phyloP scores from a whole-genome alignment of 2,888 invertebrate genomes.

The Thysanoteuthis rhombus region DNA sequence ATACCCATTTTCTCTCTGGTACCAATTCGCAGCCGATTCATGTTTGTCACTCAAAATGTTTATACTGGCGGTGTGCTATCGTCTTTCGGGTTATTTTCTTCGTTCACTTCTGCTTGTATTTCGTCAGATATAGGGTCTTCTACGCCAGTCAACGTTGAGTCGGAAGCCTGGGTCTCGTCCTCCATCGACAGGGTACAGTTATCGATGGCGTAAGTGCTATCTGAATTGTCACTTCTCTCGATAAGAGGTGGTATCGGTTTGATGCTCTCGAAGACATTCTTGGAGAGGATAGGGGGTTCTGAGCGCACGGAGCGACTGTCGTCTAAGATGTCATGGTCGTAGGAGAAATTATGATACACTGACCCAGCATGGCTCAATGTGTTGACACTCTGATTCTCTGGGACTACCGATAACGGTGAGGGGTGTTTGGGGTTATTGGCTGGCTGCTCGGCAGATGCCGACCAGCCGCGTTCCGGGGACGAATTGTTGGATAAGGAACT shows the following conservation, averaged over 20 bases:
- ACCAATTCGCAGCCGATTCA: not conserved
- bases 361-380: not conserved
- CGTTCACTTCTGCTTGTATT: not conserved
- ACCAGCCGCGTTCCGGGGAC: not conserved
- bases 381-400: not conserved
- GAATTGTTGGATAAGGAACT: conserved; percentile 18
- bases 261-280: not conserved
- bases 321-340: not conserved
- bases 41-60: not conserved
- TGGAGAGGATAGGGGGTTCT: not conserved
- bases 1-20: not conserved
- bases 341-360: conserved; percentile 18
- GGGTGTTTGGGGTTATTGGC: not conserved
- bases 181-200: not conserved
- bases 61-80: not conserved
- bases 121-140: not conserved
- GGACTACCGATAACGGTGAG: not conserved
- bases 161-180: not conserved
- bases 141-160: not conserved
- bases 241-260: not conserved
- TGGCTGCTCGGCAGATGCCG: not conserved
- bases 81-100: not conserved
- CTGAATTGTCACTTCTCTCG: not conserved
- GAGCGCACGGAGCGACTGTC: not conserved
- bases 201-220: not conserved